Percentiles rank a stretch among this genome's conserved stretches.
These are phyloP conservation scores for Suncus etruscus DNA, from an alignment of 2,113 vertebrate species.

Conservation along the genomic window DNA sequence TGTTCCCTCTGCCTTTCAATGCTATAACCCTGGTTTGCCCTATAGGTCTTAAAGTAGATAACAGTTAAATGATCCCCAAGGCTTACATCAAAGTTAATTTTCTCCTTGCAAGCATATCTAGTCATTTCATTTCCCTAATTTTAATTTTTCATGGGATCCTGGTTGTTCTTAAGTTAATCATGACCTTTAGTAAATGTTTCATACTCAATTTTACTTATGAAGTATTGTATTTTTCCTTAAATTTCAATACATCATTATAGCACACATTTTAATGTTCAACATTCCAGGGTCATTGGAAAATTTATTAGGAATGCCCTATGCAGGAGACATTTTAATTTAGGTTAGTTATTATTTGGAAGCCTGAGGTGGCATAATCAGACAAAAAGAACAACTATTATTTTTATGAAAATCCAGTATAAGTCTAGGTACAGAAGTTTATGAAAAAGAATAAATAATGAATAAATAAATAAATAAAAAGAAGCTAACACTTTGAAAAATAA, in stretches of 20 bases:
- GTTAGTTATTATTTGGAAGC: not conserved
- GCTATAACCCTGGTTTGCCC: not conserved
- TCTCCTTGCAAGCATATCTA: not conserved
- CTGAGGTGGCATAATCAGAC: not conserved
- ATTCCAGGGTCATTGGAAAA: not conserved
- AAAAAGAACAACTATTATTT: not conserved
- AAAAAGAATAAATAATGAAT: not conserved
- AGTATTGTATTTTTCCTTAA: not conserved
- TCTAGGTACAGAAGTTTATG: not conserved
- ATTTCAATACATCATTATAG: not conserved
- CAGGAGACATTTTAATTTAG: not conserved
- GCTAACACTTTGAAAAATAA: not conserved
- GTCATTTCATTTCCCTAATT: not conserved
- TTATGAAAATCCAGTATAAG: not conserved
- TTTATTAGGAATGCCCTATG: not conserved
- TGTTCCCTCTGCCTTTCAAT: not conserved
- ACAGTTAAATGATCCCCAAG: not conserved
- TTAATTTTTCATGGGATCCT: not conserved
- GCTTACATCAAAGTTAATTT: slow-evolving; percentile 10
- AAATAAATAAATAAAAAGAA: not conserved
- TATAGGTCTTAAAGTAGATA: not conserved
- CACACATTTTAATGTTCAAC: not conserved
- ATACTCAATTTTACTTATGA: not conserved
- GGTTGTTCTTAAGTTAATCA: not conserved
- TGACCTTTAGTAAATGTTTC: not conserved